Evolutionary conservation across 2,113 vertebrate genomes (phyloP), one percentile per base, ranked within the genome.

Genomic region (Notechis scutatus): DNA sequence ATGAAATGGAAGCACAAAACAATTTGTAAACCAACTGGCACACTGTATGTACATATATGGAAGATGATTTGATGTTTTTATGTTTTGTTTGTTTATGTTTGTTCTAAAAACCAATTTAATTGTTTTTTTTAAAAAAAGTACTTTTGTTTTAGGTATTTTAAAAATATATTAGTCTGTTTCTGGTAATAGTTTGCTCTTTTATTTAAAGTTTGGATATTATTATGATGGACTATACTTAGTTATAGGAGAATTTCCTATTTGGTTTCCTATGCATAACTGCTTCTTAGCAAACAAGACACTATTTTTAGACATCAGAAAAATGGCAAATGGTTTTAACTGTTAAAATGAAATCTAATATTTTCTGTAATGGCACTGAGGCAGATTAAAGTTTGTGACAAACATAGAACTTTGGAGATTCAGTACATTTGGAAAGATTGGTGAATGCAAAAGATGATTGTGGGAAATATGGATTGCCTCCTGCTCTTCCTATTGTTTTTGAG

Each of bases 271-370:
- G 0, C 12, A 45, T 85, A 85, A 74, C 94, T 95, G 91, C 94
- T 96, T 96, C 96, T 95, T 34, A 56, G 93, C 93, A 96, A 94
- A 95, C 85, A 90, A 96, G 93, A 95, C 88, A 92, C 1, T 52
- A 26, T 81, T 89, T 93, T 96, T 91, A 96, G 93, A 95, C 95
- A 92, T 52, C 95, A 89, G 93, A 93, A 91, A 96, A 96, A 95
- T 64, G 57, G 91, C 94, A 93, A 59, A 56, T 59, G 93, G 91
- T 23, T 86, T 47, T 90, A 64, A 11, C 92, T 92, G 90, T 34
- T 91, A 69, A 91, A 91, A 89, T 56, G 87, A 81, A 85, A 52
- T 24, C 34, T 34, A 74, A 34, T 74, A 34, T 74, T 74, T 69
- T 64, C 11, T n/a, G 64, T 69, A 69, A 34, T 6, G 12, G 29